Conservation (phyloP, 2,888 invertebrate species). For the Lasioglossum oenotherae region DNA sequence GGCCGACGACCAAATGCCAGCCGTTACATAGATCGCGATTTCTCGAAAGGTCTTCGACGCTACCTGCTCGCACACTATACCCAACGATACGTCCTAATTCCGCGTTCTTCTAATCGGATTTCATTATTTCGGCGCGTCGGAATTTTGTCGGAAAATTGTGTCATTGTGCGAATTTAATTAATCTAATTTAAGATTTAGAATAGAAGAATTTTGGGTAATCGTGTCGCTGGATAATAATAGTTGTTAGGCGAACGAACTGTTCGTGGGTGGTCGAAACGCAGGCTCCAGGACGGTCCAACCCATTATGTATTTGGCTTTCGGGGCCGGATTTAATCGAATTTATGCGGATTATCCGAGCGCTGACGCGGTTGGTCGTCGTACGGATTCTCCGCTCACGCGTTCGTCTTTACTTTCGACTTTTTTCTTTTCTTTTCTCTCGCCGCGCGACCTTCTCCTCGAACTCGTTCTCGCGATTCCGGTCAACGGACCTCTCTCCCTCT, state of each 20-base stretch:
- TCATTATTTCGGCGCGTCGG: too few species aligned
- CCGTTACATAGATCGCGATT: conserved; percentile 26
- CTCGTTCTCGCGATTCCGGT: conserved; percentile 49
- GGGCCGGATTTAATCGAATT: conserved; percentile 26
- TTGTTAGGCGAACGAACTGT: background rate
- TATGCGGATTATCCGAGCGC: conserved; percentile 42
- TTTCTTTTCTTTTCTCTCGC: background rate
- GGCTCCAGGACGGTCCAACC: background rate
- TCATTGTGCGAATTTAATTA: too few species aligned
- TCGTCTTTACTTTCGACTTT: background rate
- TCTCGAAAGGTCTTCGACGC: conserved; percentile 31
- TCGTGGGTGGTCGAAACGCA: background rate
- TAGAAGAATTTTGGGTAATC: background rate
- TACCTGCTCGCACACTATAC: background rate
- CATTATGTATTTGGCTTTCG: background rate
- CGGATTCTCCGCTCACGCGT: conserved; percentile 24
- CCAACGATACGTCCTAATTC: background rate
- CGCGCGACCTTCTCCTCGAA: conserved; percentile 38
- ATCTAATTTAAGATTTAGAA: background rate
- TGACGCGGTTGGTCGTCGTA: conserved; percentile 32
- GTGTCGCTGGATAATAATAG: background rate
- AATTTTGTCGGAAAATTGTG: too few species aligned
- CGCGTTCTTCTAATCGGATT: background rate
- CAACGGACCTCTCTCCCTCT: conserved; percentile 2
- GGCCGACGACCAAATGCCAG: conserved; percentile 42